Base-by-base conservation (phyloP, 2,113 vertebrate species). In the Anoplopoma fimbria region DNA sequence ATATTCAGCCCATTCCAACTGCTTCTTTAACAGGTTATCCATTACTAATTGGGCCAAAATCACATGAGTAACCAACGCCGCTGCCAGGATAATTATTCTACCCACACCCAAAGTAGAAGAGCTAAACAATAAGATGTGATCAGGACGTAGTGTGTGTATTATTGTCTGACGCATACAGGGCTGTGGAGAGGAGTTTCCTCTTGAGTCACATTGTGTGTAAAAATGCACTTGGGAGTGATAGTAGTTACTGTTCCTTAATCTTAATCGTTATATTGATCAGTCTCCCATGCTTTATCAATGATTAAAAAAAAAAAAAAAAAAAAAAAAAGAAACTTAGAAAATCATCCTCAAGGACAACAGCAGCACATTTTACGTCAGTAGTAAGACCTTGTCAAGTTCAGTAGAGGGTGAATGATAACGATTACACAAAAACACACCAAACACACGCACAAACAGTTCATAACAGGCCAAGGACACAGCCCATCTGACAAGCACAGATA, bases 391-490 rank as follows among this genome's bases (percentile, higher is more conserved):
- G 57, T 14, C 14, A 33, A 34, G 14, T 51, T 62, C 25, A 47
- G 42, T 17, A 31, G 13, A 23, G 55, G 6, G 1, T 2, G 17
- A 85, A 69, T 25, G 67, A 85, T 71, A 78, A 86, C 9, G 38
- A 79, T 69, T 67, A 69, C 38, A 34, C 1, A 10, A 3, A 73
- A 69, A 77, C 71, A 83, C 34, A 25, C 10, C 63, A 75, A 1
- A 45, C 29, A 40, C 34, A 49, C 58, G 25, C 42, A 2, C 23
- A 10, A 25, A 19, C 13, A 19, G 72, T 19, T 70, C 64, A 74
- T 14, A 49, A 58, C 29, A 79, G 73, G 62, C 33, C 87, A 88
- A 72, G 85, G 85, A 85, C 85, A 72, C 23, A 25, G 45, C 29
- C 64, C 47, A 51, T 38, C 49, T 75, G 53, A 77, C 25, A 15